Evolutionary conservation across 2,797 vertebrate species (phyloP).

Genomic region (Enteromius radiatus): DNA sequence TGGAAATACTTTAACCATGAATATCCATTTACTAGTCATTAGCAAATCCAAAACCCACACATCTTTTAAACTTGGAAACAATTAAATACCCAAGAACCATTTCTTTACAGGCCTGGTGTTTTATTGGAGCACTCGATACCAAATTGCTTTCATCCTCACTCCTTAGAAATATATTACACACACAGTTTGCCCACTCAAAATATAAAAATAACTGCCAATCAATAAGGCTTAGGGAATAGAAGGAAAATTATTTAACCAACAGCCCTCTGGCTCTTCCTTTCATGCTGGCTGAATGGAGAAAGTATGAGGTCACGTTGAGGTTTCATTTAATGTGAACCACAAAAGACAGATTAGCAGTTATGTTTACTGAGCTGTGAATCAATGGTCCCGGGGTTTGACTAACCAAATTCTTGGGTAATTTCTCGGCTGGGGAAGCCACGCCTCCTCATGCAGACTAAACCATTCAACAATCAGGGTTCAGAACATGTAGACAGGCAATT

Average conservation of each 20-base stretch:
- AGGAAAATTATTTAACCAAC: constrained; percentile 26
- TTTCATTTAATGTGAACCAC: constrained; percentile 44
- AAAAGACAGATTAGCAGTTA: constrained; percentile 55
- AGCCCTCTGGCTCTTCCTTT: constrained; percentile 36
- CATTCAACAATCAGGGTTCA: neutral
- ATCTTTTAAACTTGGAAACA: neutral
- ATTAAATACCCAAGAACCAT: neutral
- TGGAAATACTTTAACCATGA: neutral
- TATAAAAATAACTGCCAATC: constrained; percentile 13
- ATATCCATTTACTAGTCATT: neutral
- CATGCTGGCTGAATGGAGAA: constrained; percentile 62
- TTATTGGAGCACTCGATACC: neutral
- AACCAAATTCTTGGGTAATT: constrained; percentile 34
- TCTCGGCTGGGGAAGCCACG: constrained; percentile 6
- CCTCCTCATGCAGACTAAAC: neutral
- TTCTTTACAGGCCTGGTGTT: neutral
- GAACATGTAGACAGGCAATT: constrained; percentile 11
- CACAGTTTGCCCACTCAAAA: neutral
- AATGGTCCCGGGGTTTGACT: constrained; percentile 30
- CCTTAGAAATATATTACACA: neutral
- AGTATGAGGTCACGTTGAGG: constrained; percentile 35
- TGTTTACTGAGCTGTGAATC: constrained; percentile 41
- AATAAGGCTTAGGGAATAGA: constrained; percentile 4
- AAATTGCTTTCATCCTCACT: neutral
- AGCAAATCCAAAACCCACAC: neutral